Percentiles rank a stretch among this genome's conserved stretches.
phyloP scores from a whole-genome alignment of 2,113 vertebrate genomes.

The Hoplias malabaricus region DNA sequence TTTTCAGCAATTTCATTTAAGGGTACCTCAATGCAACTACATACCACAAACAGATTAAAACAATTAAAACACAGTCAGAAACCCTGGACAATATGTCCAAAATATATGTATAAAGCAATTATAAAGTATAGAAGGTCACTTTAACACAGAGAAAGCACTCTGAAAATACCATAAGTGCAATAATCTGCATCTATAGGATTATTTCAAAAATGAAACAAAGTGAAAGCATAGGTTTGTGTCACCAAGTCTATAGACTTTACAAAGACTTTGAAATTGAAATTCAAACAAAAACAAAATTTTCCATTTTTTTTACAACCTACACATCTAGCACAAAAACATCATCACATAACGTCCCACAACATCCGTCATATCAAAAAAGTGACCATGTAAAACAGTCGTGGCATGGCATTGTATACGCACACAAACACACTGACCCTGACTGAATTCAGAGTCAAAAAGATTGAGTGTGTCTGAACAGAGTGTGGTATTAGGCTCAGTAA shows the following conservation, averaged over 20 bases:
- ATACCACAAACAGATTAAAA: constrained; percentile 51
- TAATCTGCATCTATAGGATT: constrained; percentile 58
- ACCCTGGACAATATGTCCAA: constrained; percentile 75
- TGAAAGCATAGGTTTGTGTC: background rate
- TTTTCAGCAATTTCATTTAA: constrained; percentile 4
- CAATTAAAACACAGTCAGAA: constrained; percentile 60
- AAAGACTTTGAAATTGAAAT: constrained; percentile 24
- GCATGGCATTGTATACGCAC: constrained; percentile 37
- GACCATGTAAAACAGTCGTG: constrained; percentile 31
- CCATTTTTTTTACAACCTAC: background rate
- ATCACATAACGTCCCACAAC: constrained; percentile 20
- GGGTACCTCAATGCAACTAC: constrained; percentile 50
- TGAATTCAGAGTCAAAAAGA: background rate
- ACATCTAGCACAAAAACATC: constrained; percentile 21
- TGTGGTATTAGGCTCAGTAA: background rate
- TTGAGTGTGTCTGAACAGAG: constrained; percentile 13
- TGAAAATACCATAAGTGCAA: constrained; percentile 61
- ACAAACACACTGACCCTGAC: background rate
- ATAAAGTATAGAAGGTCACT: constrained; percentile 79
- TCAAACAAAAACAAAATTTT: constrained; percentile 22
- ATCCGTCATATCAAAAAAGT: constrained; percentile 1
- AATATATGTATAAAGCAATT: constrained; percentile 66
- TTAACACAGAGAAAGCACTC: constrained; percentile 74
- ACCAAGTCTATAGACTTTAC: constrained; percentile 61
- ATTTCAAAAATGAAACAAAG: constrained; percentile 36